Percentiles rank a stretch among this genome's conserved stretches.
These are phyloP conservation scores for Nomia melanderi DNA, from an alignment of 1,140 invertebrate genomes.

Conservation along the genomic window DNA sequence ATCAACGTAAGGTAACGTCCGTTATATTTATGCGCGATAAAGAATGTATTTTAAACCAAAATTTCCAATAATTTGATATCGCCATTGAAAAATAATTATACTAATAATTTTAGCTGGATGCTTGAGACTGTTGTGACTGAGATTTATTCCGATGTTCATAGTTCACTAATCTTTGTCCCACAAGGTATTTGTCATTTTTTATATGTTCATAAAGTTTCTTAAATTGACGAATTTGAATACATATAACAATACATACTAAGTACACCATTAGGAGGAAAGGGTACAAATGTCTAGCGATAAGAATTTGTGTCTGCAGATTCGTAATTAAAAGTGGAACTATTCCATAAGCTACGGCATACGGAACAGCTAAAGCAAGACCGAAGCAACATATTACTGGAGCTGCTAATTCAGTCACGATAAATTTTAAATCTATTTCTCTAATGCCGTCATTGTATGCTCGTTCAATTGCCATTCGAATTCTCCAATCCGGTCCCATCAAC, in stretches of 20 bases:
- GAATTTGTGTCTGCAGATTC: slow-evolving; percentile 87
- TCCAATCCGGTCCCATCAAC: slow-evolving; percentile 99
- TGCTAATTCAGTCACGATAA: slow-evolving; percentile 92
- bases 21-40: slow-evolving; percentile 47
- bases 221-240: slow-evolving; percentile 94
- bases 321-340: slow-evolving; percentile 90
- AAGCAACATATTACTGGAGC: slow-evolving; percentile 94
- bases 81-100: slow-evolving; percentile 38
- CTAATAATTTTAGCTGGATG: slow-evolving; percentile 69
- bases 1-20: slow-evolving; percentile 63
- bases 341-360: slow-evolving; percentile 93
- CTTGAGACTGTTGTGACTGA: slow-evolving; percentile 74
- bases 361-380: slow-evolving; percentile 92
- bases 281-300: slow-evolving; percentile 94
- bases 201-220: slow-evolving; percentile 98
- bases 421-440: slow-evolving; percentile 93
- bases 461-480: slow-evolving; percentile 94
- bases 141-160: slow-evolving; percentile 91
- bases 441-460: slow-evolving; percentile 95
- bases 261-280: slow-evolving; percentile 91
- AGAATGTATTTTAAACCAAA: slow-evolving; percentile 71
- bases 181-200: slow-evolving; percentile 99
- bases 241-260: slow-evolving; percentile 86
- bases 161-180: slow-evolving; percentile 96
- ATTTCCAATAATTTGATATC: slow-evolving; percentile 61